phyloP scores from a whole-genome alignment of 2,113 vertebrate genomes.

The Polyodon spathula region DNA sequence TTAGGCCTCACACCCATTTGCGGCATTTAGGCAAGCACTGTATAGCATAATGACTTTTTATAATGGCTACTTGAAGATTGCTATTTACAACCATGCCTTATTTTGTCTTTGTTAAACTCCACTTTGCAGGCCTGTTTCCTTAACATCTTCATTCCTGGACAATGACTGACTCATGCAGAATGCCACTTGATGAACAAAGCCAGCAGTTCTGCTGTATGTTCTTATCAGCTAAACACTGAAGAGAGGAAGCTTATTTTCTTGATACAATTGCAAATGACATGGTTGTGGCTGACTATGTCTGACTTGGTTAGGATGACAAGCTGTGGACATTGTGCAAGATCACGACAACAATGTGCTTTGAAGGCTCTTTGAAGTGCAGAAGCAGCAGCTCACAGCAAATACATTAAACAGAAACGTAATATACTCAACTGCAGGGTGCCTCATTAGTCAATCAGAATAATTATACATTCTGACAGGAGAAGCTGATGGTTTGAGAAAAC shows the following conservation, averaged over 20 bases:
- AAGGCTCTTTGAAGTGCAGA: constrained; percentile 14
- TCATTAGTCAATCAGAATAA: constrained; percentile 19
- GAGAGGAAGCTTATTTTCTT: not conserved
- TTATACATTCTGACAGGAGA: constrained; percentile 14
- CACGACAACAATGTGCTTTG: constrained; percentile 11
- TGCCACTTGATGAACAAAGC: not conserved
- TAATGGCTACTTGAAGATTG: too few relatives aligned
- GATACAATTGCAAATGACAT: constrained; percentile 2
- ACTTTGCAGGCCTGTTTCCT: too few relatives aligned
- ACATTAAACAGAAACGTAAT: constrained; percentile 4
- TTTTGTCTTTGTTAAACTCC: too few relatives aligned
- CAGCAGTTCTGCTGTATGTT: not conserved
- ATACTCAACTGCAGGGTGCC: constrained; percentile 10
- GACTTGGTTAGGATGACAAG: constrained; percentile 11
- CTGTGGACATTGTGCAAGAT: constrained; percentile 12
- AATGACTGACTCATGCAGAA: not conserved
- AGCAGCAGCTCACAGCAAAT: constrained; percentile 5
- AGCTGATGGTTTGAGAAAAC: constrained; percentile 6
- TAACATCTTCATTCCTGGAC: too few relatives aligned
- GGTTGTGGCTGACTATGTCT: constrained; percentile 1
- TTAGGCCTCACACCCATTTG: too few relatives aligned
- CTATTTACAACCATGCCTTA: too few relatives aligned
- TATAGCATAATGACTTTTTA: too few relatives aligned
- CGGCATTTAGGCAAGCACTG: too few relatives aligned
- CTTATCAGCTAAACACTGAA: constrained; percentile 3